These are phyloP conservation scores for Synanthedon vespiformis DNA, from an alignment of 2,888 invertebrate species.

Conservation along the genomic window DNA sequence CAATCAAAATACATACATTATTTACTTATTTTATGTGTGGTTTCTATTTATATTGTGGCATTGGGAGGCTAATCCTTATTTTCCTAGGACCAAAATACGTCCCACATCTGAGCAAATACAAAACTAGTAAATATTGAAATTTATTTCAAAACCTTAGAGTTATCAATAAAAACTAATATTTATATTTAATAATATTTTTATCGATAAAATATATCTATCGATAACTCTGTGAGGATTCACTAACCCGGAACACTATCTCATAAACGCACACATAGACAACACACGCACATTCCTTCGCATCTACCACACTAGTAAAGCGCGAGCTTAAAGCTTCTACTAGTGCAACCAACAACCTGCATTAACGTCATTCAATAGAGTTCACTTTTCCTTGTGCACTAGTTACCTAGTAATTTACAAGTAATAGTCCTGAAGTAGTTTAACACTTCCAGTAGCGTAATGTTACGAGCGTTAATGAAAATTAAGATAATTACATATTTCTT, in stretches of 20 bases:
- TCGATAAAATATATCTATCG: too few species aligned
- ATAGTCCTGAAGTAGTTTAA: neutral
- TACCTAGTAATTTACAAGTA: neutral
- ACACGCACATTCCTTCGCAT: constrained; percentile 1
- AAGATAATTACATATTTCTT: neutral
- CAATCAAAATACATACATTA: too few species aligned
- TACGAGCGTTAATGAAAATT: neutral
- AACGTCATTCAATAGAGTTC: neutral
- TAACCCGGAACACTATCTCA: constrained; percentile 18
- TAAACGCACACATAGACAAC: constrained; percentile 5
- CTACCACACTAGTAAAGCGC: constrained; percentile 2
- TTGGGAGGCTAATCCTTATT: too few species aligned
- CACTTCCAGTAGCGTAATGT: neutral
- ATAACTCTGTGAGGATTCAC: constrained; percentile 6
- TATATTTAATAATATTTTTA: too few species aligned
- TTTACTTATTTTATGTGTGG: too few species aligned
- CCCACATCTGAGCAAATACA: too few species aligned
- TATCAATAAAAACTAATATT: too few species aligned
- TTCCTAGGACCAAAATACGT: too few species aligned
- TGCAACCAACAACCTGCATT: too few species aligned
- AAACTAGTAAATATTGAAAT: too few species aligned
- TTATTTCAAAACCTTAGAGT: too few species aligned
- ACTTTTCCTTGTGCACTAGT: neutral
- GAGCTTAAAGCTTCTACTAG: neutral
- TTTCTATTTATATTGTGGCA: too few species aligned